Base-by-base conservation (phyloP, 2,888 invertebrate species). In the Lymantria monacha region DNA sequence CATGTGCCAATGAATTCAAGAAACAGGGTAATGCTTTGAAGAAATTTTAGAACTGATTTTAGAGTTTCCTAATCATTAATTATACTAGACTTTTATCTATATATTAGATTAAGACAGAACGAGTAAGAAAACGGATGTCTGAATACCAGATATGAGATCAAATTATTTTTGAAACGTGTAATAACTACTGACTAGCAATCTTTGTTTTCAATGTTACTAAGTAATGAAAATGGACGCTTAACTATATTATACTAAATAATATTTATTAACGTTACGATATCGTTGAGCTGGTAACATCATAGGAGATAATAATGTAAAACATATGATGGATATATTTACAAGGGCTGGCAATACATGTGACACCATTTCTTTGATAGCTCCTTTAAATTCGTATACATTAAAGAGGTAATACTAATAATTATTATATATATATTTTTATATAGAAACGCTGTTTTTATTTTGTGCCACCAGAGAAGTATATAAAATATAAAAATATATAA, bases 201-300 rank as follows among this genome's bases (percentile, higher is more conserved):
- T 59, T 62, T 62, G 60, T 53, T 11, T 50, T 53, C 46, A 61
- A 41, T 63, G 55, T 59, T 60, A 53, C 52, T 57, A 60, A 59
- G 43, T 54, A 46, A 62, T 60, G 53, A 64, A 68, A 74, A 70
- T 76, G 79, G 77, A 81, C 79, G 63, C 75, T 81, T 81, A 81
- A 33, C 63, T 72, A 76, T 74, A 76, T 75, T 78, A 74, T 63
- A 76, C 77, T 83, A 83, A 80, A 82, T 55, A 70, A 74, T 79
- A 72, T 61, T 70, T 70, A 76, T 63, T 80, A 81, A 83, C 73
- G 69, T 79, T 83, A 85, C 64, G 66, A 82, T 82, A 85, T 87
- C 86, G 85, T 88, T 89, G 88, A 88, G 87, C 85, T 81, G 83
- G 76, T 79, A 86, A 85, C 81, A 80, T 74, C 81, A 82, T 88